Conservation (phyloP, 2,797 vertebrate genomes). For the Lagocephalus sceleratus region DNA sequence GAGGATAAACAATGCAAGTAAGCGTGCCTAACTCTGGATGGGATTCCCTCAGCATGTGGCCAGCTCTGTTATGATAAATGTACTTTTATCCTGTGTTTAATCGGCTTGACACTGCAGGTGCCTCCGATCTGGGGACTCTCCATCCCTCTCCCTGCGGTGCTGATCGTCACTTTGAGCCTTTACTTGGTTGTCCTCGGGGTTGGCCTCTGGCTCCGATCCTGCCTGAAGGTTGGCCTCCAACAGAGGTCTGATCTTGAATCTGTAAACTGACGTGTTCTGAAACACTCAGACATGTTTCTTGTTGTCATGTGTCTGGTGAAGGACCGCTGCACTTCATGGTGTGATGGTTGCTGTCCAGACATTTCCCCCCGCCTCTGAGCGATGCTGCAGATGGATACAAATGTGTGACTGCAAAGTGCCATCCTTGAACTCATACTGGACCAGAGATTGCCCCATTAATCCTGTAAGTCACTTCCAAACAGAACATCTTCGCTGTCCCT, state of each 20-base stretch:
- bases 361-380: constrained; percentile 66
- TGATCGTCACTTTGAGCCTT: constrained; percentile 79
- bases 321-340: constrained; percentile 72
- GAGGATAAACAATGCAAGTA: neutral
- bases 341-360: constrained; percentile 68
- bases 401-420: constrained; percentile 78
- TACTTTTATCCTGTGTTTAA: neutral
- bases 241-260: too few species aligned
- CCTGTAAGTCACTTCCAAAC: constrained; percentile 61
- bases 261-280: too few species aligned
- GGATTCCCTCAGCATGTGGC: accelerated
- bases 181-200: constrained; percentile 80
- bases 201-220: constrained; percentile 79
- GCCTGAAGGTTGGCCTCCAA: constrained; percentile 75
- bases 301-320: constrained; percentile 20
- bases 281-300: neutral
- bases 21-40: neutral
- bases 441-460: constrained; percentile 67
- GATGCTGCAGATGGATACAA: constrained; percentile 77
- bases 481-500: neutral
- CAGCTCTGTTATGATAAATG: too few species aligned
- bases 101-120: constrained; percentile 33
- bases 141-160: constrained; percentile 82
- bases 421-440: constrained; percentile 62
- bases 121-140: constrained; percentile 69